Percentiles rank a stretch among this genome's conserved stretches.
Evolutionary conservation across 2,888 invertebrate species (phyloP).

Genomic region (Hemaris fuciformis): DNA sequence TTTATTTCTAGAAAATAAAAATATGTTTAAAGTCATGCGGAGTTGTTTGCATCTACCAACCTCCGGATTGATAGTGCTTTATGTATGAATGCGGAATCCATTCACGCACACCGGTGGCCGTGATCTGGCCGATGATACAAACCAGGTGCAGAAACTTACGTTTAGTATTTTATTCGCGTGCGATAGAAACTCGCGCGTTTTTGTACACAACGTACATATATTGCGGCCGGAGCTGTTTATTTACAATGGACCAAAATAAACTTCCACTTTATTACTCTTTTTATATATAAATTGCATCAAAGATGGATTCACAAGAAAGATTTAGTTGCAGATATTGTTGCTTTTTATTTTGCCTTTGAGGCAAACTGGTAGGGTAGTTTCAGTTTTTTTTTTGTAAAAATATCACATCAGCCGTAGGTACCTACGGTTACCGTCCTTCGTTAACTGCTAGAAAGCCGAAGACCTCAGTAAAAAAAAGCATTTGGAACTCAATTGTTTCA

Average conservation of each 20-base stretch:
- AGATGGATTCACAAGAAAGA: no score
- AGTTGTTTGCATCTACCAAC: background rate
- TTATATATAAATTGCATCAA: conserved; percentile 4
- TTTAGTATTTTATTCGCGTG: conserved; percentile 12
- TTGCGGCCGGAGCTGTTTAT: conserved; percentile 5
- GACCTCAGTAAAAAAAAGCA: no score
- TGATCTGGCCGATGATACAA: conserved; percentile 12
- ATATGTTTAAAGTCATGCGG: background rate
- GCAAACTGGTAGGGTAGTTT: no score
- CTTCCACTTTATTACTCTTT: conserved; percentile 9
- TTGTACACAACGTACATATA: conserved; percentile 9
- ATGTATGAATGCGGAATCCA: conserved; percentile 1
- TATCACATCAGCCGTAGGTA: no score
- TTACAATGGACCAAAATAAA: conserved; percentile 13
- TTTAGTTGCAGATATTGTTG: no score
- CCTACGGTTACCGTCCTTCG: no score
- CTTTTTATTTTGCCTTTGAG: no score
- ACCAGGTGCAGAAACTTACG: conserved; percentile 13
- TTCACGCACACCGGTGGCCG: conserved; percentile 4
- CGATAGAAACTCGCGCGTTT: conserved; percentile 8
- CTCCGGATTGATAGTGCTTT: background rate
- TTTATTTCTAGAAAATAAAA: no score
- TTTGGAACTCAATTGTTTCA: no score
- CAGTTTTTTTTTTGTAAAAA: no score
- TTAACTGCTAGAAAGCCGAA: no score